Evolutionary conservation across 2,888 invertebrate species (phyloP).

Genomic region (Drosophila colorata): DNA sequence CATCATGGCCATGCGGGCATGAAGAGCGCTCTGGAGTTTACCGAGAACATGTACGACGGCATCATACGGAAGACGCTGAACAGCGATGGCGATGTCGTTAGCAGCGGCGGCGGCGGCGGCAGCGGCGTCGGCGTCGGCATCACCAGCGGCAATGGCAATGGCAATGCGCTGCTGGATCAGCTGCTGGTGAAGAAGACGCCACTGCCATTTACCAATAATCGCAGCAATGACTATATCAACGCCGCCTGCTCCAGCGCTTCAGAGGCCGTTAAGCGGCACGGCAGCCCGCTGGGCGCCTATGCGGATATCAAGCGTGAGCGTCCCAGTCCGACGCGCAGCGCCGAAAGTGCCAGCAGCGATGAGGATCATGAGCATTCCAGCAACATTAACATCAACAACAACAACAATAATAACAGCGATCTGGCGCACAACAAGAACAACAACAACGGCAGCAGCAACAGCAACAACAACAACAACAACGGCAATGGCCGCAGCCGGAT

Average conservation of each 20-base stretch:
- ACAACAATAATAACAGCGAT: conserved; percentile 60
- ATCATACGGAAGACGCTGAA: conserved; percentile 92
- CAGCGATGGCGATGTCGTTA: conserved; percentile 82
- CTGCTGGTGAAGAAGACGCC: conserved; percentile 87
- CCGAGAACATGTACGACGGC: conserved; percentile 90
- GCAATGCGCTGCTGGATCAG: conserved; percentile 89
- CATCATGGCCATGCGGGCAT: conserved; percentile 79
- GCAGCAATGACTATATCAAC: conserved; percentile 73
- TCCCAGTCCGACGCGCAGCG: conserved; percentile 71
- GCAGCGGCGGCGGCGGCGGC: neutral
- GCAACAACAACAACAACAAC: conserved; percentile 50
- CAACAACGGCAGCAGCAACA: conserved; percentile 52
- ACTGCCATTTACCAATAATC: conserved; percentile 79
- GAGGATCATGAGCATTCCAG: conserved; percentile 61
- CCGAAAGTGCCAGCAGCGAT: conserved; percentile 70
- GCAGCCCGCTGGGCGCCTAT: conserved; percentile 83
- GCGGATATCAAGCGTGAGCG: conserved; percentile 87
- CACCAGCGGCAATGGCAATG: conserved; percentile 35
- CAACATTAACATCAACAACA: conserved; percentile 59
- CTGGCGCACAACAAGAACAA: conserved; percentile 63
- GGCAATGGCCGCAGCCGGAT: conserved; percentile 74
- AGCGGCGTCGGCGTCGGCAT: conserved; percentile 7
- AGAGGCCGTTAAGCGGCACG: conserved; percentile 78
- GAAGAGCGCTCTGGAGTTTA: conserved; percentile 87
- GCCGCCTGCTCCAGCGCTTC: conserved; percentile 46